Conservation (phyloP, 2,113 vertebrate genomes). For the Dascyllus trimaculatus region DNA sequence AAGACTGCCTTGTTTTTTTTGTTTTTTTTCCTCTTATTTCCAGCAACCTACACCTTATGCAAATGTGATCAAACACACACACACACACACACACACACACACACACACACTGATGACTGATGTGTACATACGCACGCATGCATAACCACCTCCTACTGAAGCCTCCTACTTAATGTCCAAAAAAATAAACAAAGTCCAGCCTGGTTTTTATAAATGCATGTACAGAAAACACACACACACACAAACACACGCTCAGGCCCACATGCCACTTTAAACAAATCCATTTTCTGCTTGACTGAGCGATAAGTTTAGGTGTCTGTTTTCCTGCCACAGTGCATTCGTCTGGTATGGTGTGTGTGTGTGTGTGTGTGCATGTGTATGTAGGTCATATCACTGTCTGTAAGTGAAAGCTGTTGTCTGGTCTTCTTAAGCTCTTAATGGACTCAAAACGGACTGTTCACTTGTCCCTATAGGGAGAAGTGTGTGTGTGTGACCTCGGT, state of each 20-base stretch:
- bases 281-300: slow-evolving; percentile 65
- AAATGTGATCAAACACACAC: slow-evolving; percentile 1
- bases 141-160: slow-evolving; percentile 38
- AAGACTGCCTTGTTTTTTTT: slow-evolving; percentile 7
- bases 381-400: slow-evolving; percentile 61
- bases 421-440: slow-evolving; percentile 68
- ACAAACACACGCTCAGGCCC: slow-evolving; percentile 20
- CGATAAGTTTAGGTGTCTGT: slow-evolving; percentile 61
- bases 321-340: slow-evolving; percentile 52
- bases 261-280: slow-evolving; percentile 54
- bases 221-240: slow-evolving; percentile 3
- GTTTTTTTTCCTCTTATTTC: too few relatives aligned
- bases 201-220: slow-evolving; percentile 9
- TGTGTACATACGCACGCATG: background rate
- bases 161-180: slow-evolving; percentile 6
- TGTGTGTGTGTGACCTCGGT: slow-evolving; percentile 28
- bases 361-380: slow-evolving; percentile 24
- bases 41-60: slow-evolving; percentile 38
- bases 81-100: background rate
- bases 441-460: slow-evolving; percentile 38
- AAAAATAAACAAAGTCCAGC: background rate
- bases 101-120: background rate
- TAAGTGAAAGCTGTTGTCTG: slow-evolving; percentile 72
- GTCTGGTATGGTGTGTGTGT: slow-evolving; percentile 12
- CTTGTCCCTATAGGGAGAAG: slow-evolving; percentile 21